Percentiles rank a stretch among this genome's conserved stretches.
phyloP scores from a whole-genome alignment of 2,888 invertebrate genomes.

The Camptogramma bilineatum region DNA sequence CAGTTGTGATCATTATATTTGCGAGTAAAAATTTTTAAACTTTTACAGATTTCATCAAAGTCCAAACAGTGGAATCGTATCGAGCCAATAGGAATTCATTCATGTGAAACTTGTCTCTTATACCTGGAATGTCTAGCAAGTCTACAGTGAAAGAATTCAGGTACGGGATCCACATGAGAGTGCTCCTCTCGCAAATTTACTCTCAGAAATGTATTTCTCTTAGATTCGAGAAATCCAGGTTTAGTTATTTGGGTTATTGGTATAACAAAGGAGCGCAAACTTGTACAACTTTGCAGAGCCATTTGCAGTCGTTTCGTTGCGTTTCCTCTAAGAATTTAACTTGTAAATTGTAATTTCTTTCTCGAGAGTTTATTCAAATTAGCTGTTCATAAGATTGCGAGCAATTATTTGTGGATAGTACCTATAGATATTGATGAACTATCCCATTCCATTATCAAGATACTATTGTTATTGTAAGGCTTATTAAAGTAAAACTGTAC shows the following conservation, averaged over 20 bases:
- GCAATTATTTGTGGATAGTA: conserved; percentile 14
- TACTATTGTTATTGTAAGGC: not conserved
- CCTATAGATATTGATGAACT: conserved; percentile 10
- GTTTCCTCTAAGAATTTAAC: conserved; percentile 57
- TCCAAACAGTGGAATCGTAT: conserved; percentile 6
- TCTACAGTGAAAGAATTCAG: conserved; percentile 44
- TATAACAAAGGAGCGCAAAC: conserved; percentile 54
- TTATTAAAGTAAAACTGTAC: no score
- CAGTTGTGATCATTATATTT: no score
- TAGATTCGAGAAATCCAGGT: conserved; percentile 51
- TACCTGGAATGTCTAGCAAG: conserved; percentile 47
- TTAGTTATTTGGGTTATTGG: conserved; percentile 50
- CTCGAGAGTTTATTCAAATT: conserved; percentile 47
- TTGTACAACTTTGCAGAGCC: conserved; percentile 53
- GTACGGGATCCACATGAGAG: conserved; percentile 50
- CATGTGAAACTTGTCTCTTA: conserved; percentile 52
- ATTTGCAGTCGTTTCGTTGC: conserved; percentile 57
- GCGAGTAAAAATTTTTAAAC: not conserved
- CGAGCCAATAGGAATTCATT: conserved; percentile 48
- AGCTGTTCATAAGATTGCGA: conserved; percentile 38
- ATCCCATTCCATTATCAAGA: not conserved
- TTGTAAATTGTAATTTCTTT: conserved; percentile 57
- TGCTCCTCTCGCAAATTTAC: conserved; percentile 48
- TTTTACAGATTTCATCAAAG: conserved; percentile 7
- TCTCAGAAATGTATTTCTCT: conserved; percentile 50